Percentiles rank a stretch among this genome's conserved stretches.
Conservation (phyloP, 2,888 invertebrate species). For the Drosophila acutilabella region DNA sequence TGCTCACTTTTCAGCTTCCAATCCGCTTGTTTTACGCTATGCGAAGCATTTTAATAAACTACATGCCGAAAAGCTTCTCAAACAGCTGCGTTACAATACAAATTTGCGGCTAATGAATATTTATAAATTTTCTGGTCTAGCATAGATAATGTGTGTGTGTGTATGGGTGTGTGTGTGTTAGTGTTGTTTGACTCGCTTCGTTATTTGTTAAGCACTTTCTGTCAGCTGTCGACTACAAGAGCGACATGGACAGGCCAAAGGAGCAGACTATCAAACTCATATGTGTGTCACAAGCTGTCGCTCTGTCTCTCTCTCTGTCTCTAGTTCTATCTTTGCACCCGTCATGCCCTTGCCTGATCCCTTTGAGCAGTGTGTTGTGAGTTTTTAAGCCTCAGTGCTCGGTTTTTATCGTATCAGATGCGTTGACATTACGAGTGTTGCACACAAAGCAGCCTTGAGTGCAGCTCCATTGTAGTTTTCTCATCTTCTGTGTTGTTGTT, state of each 20-base stretch:
- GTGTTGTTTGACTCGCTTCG: constrained; percentile 28
- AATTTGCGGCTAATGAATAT: constrained; percentile 71
- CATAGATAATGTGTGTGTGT: constrained; percentile 10
- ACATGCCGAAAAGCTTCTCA: constrained; percentile 25
- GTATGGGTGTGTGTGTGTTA: background rate
- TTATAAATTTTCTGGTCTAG: constrained; percentile 48
- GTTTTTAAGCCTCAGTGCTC: constrained; percentile 54
- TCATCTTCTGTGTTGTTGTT: constrained; percentile 17
- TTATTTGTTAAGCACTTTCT: constrained; percentile 49
- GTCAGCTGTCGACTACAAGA: constrained; percentile 36
- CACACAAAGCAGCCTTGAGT: constrained; percentile 50
- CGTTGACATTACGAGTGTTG: constrained; percentile 44
- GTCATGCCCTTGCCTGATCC: no score
- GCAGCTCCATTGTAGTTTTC: constrained; percentile 39
- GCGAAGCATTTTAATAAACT: constrained; percentile 68
- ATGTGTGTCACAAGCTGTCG: constrained; percentile 15
- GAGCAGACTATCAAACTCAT: background rate
- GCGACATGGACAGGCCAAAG: constrained; percentile 32
- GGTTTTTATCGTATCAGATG: constrained; percentile 41
- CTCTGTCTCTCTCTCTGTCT: background rate
- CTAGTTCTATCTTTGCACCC: constrained; percentile 25
- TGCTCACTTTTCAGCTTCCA: constrained; percentile 15
- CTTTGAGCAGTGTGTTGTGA: constrained; percentile 21
- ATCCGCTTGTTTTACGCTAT: constrained; percentile 44
- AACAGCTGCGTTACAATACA: constrained; percentile 35